Percentiles rank a stretch among this genome's conserved stretches.
phyloP scores from a whole-genome alignment of 2,888 invertebrate genomes.

The Cremastinae sp. region DNA sequence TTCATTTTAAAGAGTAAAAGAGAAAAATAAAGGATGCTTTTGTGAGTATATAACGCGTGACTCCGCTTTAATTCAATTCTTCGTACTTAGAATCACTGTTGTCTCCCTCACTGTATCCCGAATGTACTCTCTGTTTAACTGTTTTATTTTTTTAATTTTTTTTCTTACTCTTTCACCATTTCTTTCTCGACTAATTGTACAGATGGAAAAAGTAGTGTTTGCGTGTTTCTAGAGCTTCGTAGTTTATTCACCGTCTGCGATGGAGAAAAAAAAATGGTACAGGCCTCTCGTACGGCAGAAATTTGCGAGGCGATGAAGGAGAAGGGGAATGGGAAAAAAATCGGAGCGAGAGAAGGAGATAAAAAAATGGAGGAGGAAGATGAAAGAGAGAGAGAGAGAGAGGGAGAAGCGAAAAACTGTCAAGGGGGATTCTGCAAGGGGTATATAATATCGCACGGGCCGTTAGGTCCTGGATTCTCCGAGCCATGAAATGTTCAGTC shows the following conservation, averaged over 20 bases:
- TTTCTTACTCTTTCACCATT: slow-evolving; percentile 39
- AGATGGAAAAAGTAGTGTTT: slow-evolving; percentile 7
- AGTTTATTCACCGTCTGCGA: slow-evolving; percentile 15
- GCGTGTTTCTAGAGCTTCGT: slow-evolving; percentile 54
- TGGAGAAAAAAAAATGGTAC: slow-evolving; percentile 11
- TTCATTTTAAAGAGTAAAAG: slow-evolving; percentile 77
- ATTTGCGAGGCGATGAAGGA: slow-evolving; percentile 68
- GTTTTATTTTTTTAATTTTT: slow-evolving; percentile 20
- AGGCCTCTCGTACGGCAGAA: slow-evolving; percentile 46
- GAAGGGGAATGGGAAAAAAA: slow-evolving; percentile 58
- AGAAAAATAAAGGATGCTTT: slow-evolving; percentile 80
- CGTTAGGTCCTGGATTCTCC: slow-evolving; percentile 75
- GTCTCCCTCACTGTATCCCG: slow-evolving; percentile 55
- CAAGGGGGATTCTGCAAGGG: slow-evolving; percentile 65
- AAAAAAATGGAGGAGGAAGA: slow-evolving; percentile 59
- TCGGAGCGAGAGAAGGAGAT: slow-evolving; percentile 36
- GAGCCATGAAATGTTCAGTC: slow-evolving; percentile 79
- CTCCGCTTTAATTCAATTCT: slow-evolving; percentile 61
- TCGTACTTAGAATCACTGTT: slow-evolving; percentile 59
- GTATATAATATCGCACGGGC: slow-evolving; percentile 75
- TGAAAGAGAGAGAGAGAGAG: slow-evolving; percentile 59
- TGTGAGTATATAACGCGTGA: slow-evolving; percentile 77
- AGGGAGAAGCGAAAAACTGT: slow-evolving; percentile 58
- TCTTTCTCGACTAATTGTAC: slow-evolving; percentile 15
- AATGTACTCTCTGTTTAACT: slow-evolving; percentile 45